Evolutionary conservation across 2,888 invertebrate genomes (phyloP).

Genomic region (Ramazzottius varieornatus): DNA sequence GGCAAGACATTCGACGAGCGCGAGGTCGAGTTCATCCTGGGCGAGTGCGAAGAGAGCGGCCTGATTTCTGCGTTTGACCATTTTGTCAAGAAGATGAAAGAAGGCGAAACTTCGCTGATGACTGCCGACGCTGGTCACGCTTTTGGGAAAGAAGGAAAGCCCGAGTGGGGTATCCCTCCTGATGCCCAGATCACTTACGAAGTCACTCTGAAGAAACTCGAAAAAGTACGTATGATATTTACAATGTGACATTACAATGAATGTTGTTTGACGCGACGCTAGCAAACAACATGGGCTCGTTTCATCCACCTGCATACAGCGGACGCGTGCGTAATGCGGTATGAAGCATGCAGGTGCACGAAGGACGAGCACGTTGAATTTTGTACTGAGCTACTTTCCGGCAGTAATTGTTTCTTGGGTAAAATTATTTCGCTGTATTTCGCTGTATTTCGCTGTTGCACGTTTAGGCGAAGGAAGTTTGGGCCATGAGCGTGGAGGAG

Average conservation of each 20-base stretch:
- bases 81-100: slow-evolving; percentile 50
- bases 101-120: slow-evolving; percentile 40
- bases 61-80: slow-evolving; percentile 55
- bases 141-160: slow-evolving; percentile 42
- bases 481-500: slow-evolving; percentile 51
- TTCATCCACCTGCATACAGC: too few relatives aligned
- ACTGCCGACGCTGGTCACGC: slow-evolving; percentile 43
- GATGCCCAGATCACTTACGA: slow-evolving; percentile 50
- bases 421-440: too few relatives aligned
- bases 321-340: too few relatives aligned
- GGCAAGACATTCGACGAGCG: slow-evolving; percentile 47
- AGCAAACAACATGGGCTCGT: too few relatives aligned
- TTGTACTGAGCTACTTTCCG: too few relatives aligned
- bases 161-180: slow-evolving; percentile 44
- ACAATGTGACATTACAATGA: background rate
- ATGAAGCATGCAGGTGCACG: too few relatives aligned
- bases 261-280: too few relatives aligned
- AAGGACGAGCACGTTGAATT: too few relatives aligned
- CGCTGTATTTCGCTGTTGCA: too few relatives aligned
- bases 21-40: slow-evolving; percentile 51
- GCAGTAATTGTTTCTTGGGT: too few relatives aligned
- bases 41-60: slow-evolving; percentile 50
- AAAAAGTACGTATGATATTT: slow-evolving; percentile 33
- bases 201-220: slow-evolving; percentile 54
- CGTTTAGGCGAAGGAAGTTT: slow-evolving; percentile 40